Percentiles rank a stretch among this genome's conserved stretches.
phyloP scores from a whole-genome alignment of 2,888 invertebrate genomes.

The Spodoptera picta region DNA sequence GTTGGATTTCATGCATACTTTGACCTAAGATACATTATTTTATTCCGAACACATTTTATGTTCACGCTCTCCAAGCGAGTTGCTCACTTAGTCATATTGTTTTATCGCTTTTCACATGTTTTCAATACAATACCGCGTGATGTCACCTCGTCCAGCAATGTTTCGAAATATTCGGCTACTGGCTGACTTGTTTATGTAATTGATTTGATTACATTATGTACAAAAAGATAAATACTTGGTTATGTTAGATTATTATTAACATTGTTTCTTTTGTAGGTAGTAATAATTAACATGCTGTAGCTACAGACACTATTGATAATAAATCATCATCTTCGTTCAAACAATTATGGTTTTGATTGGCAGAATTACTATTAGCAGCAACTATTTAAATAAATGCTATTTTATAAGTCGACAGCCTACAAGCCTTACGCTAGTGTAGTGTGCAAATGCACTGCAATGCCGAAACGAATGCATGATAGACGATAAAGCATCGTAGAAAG shows the following conservation, averaged over 20 bases:
- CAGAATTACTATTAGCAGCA: neutral
- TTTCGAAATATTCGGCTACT: conserved; percentile 10
- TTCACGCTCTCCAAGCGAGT: conserved; percentile 4
- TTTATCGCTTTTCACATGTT: conserved; percentile 9
- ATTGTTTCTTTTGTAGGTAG: no score
- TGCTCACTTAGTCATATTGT: neutral
- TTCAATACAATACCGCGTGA: conserved; percentile 14
- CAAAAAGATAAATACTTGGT: no score
- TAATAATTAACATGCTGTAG: no score
- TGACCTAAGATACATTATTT: no score
- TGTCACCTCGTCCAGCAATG: neutral
- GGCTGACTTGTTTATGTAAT: neutral
- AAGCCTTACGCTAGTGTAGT: neutral
- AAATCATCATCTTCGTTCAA: no score
- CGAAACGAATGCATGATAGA: conserved; percentile 51
- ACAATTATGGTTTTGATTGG: conserved; percentile 1
- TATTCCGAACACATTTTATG: conserved; percentile 2
- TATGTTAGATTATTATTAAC: no score
- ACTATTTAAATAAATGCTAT: neutral
- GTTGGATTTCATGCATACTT: no score
- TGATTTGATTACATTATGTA: no score
- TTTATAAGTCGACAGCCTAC: conserved; percentile 20
- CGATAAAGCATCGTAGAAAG: conserved; percentile 55
- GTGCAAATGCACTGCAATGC: conserved; percentile 29
- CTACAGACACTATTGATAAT: no score